These are phyloP conservation scores for Murina feae DNA, from an alignment of 2,113 vertebrate genomes.

Conservation along the genomic window DNA sequence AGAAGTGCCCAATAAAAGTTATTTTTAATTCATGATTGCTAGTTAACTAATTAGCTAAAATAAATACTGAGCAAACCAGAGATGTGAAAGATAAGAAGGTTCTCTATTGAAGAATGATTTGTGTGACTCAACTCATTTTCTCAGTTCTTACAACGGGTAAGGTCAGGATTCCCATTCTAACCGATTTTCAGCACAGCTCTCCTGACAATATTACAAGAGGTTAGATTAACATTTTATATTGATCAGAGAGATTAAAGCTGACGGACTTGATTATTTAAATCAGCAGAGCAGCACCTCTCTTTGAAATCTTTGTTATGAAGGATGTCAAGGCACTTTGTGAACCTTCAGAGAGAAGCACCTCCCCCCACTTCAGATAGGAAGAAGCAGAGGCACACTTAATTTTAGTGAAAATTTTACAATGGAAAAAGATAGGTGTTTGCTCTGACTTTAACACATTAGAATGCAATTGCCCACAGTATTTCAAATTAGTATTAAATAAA, in stretches of 20 bases:
- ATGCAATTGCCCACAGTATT: background rate
- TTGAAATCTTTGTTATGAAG: background rate
- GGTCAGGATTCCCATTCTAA: background rate
- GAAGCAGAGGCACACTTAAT: background rate
- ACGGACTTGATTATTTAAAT: slow-evolving; percentile 37
- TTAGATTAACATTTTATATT: slow-evolving; percentile 19
- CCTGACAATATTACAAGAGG: background rate
- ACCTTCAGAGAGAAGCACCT: background rate
- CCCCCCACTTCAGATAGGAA: background rate
- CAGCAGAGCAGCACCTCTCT: background rate
- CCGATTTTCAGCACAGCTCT: slow-evolving; percentile 8
- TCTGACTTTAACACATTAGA: slow-evolving; percentile 10
- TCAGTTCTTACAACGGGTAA: background rate
- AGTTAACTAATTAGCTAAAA: background rate
- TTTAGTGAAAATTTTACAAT: slow-evolving; percentile 13
- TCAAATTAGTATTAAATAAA: slow-evolving; percentile 27
- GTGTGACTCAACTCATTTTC: background rate
- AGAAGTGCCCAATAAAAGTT: background rate
- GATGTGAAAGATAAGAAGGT: background rate
- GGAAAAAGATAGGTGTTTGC: background rate
- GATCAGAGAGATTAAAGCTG: slow-evolving; percentile 40
- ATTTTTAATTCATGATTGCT: background rate
- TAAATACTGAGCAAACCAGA: background rate
- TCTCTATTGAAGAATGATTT: background rate
- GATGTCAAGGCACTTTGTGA: slow-evolving; percentile 18